These are phyloP conservation scores for Steinernema khuongi DNA, from an alignment of 1,140 invertebrate species.

Conservation along the genomic window DNA sequence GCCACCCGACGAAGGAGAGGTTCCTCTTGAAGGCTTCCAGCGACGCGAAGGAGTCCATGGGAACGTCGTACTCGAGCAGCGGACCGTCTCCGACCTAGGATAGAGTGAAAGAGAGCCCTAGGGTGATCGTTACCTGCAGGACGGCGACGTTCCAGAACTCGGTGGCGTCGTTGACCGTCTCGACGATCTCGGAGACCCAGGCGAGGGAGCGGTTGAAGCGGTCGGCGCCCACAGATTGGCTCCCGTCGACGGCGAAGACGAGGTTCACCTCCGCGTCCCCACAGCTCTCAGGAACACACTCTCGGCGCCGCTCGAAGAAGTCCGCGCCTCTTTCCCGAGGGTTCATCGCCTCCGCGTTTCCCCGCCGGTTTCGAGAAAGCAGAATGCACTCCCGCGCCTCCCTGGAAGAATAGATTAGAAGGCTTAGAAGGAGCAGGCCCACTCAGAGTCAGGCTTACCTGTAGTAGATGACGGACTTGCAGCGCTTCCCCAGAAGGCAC, in stretches of 20 bases:
- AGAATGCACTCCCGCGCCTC: conserved; percentile 21
- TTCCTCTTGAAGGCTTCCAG: conserved; percentile 14
- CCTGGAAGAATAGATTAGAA: not conserved
- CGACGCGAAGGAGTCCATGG: conserved; percentile 12
- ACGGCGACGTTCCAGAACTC: conserved; percentile 18
- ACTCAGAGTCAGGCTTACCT: conserved; percentile 5
- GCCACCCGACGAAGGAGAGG: conserved; percentile 12
- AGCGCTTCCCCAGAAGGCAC: conserved; percentile 13
- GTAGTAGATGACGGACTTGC: conserved; percentile 20
- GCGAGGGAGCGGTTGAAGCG: conserved; percentile 13
- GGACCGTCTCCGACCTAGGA: conserved; percentile 24
- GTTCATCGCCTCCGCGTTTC: conserved; percentile 7
- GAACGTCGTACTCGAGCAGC: conserved; percentile 11
- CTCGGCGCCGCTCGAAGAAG: conserved; percentile 18
- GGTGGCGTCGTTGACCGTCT: conserved; percentile 12
- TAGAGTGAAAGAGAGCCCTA: no score
- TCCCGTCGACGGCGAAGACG: conserved; percentile 16
- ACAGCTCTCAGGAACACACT: conserved; percentile 22
- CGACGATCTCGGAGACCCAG: conserved; percentile 15
- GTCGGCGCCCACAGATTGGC: not conserved
- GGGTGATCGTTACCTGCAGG: no score
- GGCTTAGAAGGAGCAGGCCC: not conserved
- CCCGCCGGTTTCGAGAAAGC: not conserved
- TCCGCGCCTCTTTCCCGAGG: not conserved
- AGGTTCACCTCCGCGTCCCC: conserved; percentile 18